Percentiles rank a stretch among this genome's conserved stretches.
Conservation (phyloP, 1,140 invertebrate genomes). For the Eupristina koningsbergeri region DNA sequence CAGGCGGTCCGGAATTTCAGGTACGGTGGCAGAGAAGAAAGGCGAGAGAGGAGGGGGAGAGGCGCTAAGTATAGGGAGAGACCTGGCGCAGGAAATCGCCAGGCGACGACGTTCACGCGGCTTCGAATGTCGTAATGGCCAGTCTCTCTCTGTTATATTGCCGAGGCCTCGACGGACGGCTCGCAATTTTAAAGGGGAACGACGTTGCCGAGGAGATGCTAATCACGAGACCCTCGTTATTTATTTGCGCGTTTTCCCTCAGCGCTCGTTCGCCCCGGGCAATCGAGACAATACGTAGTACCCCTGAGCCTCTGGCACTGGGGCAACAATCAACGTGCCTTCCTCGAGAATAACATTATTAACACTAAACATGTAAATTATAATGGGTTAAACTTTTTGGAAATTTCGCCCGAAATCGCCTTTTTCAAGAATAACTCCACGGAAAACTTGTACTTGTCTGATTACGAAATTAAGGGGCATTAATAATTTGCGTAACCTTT, state of each 20-base stretch:
- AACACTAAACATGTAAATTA: constrained; percentile 2
- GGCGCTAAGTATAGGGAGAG: constrained; percentile 34
- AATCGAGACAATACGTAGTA: constrained; percentile 4
- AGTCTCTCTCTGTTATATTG: too few relatives aligned
- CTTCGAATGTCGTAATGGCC: constrained; percentile 27
- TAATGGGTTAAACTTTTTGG: background rate
- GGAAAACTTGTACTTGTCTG: too few relatives aligned
- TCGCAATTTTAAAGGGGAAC: background rate
- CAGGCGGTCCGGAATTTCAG: background rate
- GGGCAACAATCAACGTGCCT: background rate
- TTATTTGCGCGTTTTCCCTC: background rate
- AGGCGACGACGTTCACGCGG: background rate
- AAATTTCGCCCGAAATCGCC: background rate
- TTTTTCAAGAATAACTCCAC: too few relatives aligned
- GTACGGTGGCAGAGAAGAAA: background rate
- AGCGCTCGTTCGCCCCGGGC: background rate
- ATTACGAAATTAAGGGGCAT: background rate
- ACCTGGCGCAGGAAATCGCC: background rate
- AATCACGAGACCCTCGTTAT: constrained; percentile 23
- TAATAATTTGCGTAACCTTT: background rate
- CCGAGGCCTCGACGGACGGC: background rate
- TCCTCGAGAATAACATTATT: background rate
- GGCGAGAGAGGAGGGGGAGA: background rate
- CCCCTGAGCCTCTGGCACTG: background rate
- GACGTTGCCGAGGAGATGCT: constrained; percentile 15